Evolutionary conservation across 2,113 vertebrate genomes (phyloP), one percentile per base, ranked within the genome.

Genomic region (Pomatostomus ruficeps): DNA sequence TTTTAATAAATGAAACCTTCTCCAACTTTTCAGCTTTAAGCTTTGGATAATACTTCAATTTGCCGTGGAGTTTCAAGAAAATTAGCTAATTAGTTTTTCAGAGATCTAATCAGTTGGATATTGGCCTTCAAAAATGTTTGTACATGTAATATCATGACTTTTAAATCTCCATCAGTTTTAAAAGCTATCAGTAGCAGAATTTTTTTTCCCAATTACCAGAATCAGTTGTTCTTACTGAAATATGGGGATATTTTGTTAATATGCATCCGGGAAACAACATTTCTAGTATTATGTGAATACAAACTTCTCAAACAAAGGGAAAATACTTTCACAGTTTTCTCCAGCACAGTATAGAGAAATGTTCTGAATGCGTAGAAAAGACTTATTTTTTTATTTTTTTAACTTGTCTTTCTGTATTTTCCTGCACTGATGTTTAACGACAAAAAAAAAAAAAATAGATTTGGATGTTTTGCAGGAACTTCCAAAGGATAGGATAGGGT

Each of bases 1-100:
- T 88, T 81, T 85, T 36, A 79, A 82, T 46, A 82, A 87, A 95
- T 62, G 14, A 82, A 94, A 89, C 45, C 20, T 84, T 65, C 48
- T 35, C 54, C 12, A 94, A 88, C 74, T 95, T 95, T 88, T 80
- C 63, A 80, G 51, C 38, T 75, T 85, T 88, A 93, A 94, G 63
- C 81, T 31, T 82, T 73, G 29, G 72, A 62, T 88, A 93, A 89
- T 74, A 66, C 42, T 95, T 95, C 76, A 84, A 78, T 93, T 93
- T 96, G 38, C 78, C 88, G 35, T 73, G 23, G 42, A 88, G 67
- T 85, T 95, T 91, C 63, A 95, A 88, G 70, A 91, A 96, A 93
- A 88, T 74, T 79, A 91, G 62, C 66, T 95, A 96, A 95, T 96
- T 95, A 91, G 74, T 48, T 79, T 96, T 93, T 66, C 85, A 83